phyloP scores from a whole-genome alignment of 2,113 vertebrate genomes.

The Terrapene triunguis region DNA sequence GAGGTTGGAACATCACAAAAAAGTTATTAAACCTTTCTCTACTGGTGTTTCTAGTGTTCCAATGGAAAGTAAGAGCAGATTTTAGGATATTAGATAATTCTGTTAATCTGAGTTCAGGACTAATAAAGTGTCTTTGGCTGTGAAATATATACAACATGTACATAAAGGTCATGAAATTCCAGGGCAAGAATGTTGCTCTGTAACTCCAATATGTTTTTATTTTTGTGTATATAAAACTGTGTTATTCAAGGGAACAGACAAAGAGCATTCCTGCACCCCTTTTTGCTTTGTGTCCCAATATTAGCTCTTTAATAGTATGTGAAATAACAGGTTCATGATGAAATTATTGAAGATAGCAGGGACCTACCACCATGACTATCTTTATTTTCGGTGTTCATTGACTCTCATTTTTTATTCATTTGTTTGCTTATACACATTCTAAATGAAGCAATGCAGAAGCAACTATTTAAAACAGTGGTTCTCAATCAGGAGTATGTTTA shows the following conservation, averaged over 20 bases:
- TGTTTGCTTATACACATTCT: background rate
- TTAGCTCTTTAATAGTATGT: background rate
- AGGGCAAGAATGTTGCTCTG: background rate
- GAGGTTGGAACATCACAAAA: accelerated
- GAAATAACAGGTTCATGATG: background rate
- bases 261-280: background rate
- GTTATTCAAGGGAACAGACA: background rate
- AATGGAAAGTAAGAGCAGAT: background rate
- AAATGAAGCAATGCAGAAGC: background rate
- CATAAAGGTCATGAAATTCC: background rate
- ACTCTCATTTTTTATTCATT: background rate
- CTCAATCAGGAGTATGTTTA: no score
- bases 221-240: background rate
- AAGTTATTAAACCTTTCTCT: background rate
- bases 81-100: background rate
- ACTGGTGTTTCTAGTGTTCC: background rate
- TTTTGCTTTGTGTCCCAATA: background rate
- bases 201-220: background rate
- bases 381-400: no score
- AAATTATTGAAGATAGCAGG: background rate
- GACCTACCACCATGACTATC: no score
- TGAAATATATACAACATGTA: background rate
- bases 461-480: background rate
- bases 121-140: background rate
- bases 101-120: background rate